phyloP scores from a whole-genome alignment of 2,113 vertebrate genomes.

The Fulmarus glacialis region DNA sequence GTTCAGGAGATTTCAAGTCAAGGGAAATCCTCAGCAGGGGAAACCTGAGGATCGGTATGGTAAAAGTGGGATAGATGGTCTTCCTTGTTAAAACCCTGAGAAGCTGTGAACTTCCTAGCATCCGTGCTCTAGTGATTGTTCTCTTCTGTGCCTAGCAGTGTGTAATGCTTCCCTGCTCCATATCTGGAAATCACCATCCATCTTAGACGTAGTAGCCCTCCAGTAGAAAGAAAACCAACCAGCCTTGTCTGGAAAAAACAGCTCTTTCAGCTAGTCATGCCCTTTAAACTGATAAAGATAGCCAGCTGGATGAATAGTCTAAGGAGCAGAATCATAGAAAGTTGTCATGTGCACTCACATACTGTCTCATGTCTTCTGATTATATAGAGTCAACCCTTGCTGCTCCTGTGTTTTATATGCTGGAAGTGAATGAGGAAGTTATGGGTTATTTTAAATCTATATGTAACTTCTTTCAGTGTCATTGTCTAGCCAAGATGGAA shows the following conservation, averaged over 20 bases:
- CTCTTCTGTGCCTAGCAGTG: neutral
- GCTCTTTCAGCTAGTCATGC: rapidly evolving
- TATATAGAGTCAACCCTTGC: neutral
- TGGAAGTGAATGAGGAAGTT: neutral
- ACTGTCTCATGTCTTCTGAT: neutral
- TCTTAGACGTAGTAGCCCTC: neutral
- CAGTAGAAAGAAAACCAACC: neutral
- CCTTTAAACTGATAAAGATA: neutral
- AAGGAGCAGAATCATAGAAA: neutral
- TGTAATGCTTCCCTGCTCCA: neutral
- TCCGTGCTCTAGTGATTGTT: neutral
- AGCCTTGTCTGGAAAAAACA: neutral
- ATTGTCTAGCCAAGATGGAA: neutral
- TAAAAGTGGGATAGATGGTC: neutral
- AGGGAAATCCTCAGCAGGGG: neutral
- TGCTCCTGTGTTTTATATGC: neutral
- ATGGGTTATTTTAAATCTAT: neutral
- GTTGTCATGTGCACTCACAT: neutral
- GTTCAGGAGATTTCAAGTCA: neutral
- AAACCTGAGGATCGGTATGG: neutral
- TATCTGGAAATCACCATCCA: neutral
- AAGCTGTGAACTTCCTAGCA: neutral
- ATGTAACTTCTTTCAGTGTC: neutral
- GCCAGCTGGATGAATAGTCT: neutral
- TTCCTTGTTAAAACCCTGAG: neutral